Evolutionary conservation across 2,797 vertebrate species (phyloP), one percentile per base, ranked within the genome.

Genomic region (Phataginus tricuspis): DNA sequence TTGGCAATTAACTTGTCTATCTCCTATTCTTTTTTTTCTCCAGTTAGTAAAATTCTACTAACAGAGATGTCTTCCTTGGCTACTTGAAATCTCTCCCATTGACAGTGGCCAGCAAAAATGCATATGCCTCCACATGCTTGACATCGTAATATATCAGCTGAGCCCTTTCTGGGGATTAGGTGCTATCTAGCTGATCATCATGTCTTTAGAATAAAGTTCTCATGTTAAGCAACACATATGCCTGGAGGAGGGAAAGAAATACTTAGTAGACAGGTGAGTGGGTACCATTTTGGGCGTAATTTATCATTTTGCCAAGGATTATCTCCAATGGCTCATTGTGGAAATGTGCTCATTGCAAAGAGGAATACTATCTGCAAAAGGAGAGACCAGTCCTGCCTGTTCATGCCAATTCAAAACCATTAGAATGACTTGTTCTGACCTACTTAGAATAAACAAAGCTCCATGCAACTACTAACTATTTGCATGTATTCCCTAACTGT

Each of bases 391-490:
- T 86, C 51, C 27, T 86, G 37, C 51, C 39, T 90, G 39, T 29
- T 89, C 53, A 71, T 23, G 49, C 51, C 78, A 93, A 83, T 75
- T 94, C 59, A 80, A 90, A 95, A 90, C 15, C 53, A 88, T 84
- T 13, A 92, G 88, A 91, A 96, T 86, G 86, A 79, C 34, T 86
- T 78, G 55, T 74, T 96, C 89, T 91, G 69, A 97, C 53, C 82
- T 86, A 95, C 90, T 86, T 71, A 83, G 74, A 78, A 89, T 94
- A 80, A 90, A 77, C 53, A 91, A 95, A 84, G 31, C 42, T 74
- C 66, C 25, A 90, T 19, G 39, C 45, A 91, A 71, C 75, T 77
- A 77, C 75, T 90, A 85, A 88, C 63, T 87, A 95, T 79, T 74
- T 79, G 19, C 74, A 91, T 78, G 16, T 78, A 91, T 78, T 77